Percentiles rank a stretch among this genome's conserved stretches.
Conservation (phyloP, 2,113 vertebrate genomes). For the Bolborhynchus lineola region DNA sequence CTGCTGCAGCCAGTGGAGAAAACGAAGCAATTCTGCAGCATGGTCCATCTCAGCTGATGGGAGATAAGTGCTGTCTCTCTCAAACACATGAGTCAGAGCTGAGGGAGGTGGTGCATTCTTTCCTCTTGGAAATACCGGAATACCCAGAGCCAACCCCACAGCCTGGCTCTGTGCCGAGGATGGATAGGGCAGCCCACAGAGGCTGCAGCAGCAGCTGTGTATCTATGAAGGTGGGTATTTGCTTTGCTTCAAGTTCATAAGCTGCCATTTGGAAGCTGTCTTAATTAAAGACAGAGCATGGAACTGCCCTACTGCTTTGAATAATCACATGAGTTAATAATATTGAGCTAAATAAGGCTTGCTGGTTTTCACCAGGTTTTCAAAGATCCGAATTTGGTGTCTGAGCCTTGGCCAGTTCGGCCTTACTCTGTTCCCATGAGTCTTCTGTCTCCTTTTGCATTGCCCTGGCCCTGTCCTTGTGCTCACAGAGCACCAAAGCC, state of each 20-base stretch:
- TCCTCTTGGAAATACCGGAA: neutral
- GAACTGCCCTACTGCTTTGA: neutral
- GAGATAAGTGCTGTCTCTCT: neutral
- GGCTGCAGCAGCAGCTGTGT: neutral
- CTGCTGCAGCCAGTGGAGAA: neutral
- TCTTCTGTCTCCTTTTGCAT: fast-evolving
- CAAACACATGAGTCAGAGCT: neutral
- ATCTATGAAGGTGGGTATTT: fast-evolving
- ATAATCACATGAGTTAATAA: neutral
- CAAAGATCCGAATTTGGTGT: neutral
- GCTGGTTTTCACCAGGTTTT: neutral
- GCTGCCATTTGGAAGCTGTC: neutral
- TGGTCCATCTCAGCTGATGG: neutral
- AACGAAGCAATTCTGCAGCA: fast-evolving
- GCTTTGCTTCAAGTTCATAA: neutral
- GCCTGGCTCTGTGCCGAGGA: fast-evolving
- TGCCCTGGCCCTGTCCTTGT: neutral
- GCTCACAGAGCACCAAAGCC: neutral
- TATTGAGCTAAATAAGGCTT: neutral
- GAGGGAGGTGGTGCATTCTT: neutral
- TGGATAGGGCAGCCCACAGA: neutral
- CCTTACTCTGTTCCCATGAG: too few relatives aligned
- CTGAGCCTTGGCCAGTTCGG: neutral
- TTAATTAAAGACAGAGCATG: neutral
- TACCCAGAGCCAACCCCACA: neutral